Evolutionary conservation across 2,113 vertebrate species (phyloP), one percentile per base, ranked within the genome.

Genomic region (Leuciscus idus): DNA sequence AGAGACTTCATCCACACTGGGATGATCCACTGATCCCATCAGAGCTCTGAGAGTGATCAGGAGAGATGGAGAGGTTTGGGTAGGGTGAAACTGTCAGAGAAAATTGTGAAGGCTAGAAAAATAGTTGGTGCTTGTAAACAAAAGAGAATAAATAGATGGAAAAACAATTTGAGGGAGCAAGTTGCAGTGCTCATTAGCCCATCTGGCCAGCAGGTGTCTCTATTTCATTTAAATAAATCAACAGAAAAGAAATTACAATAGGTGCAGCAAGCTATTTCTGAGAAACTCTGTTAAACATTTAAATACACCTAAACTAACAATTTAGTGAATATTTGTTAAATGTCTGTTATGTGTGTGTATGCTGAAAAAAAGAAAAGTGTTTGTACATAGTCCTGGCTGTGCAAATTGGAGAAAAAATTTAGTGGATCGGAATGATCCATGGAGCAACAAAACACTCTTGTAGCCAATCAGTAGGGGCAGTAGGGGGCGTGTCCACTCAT

Each of bases 21-120:
- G n/a, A n/a, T n/a, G n/a, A n/a, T n/a, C n/a, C n/a, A n/a, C 90
- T 36, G 91, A 93, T 13, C 90, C 94, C 30, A 96, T 94, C 81
- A 95, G 83, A 39, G 55, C 76, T 85, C 95, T 96, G 89, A 11
- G 61, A 36, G 59, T 61, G 39, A 80, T 12, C 23, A 75, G 12
- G 33, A 50, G 36, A 72, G 33, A 59, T 17, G 36, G 48, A n/a
- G 59, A 33, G 39, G 3, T 55, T 11, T 50, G 33, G 62, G 21
- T 36, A 57, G 23, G 7, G 55, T 7, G 6, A 57, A 57, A 21
- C 33, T 72, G 4, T 26, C 8, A 4, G 12, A 62, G 2, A 26
- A 62, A 9, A 62, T 26, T 1, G 10, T 62, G 59, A 62, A 26
- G n/a, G n/a, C 4, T 26, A 12, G 5, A 75, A 28, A 50, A 75